phyloP scores from a whole-genome alignment of 1,140 invertebrate species.

The Augochlora pura region DNA sequence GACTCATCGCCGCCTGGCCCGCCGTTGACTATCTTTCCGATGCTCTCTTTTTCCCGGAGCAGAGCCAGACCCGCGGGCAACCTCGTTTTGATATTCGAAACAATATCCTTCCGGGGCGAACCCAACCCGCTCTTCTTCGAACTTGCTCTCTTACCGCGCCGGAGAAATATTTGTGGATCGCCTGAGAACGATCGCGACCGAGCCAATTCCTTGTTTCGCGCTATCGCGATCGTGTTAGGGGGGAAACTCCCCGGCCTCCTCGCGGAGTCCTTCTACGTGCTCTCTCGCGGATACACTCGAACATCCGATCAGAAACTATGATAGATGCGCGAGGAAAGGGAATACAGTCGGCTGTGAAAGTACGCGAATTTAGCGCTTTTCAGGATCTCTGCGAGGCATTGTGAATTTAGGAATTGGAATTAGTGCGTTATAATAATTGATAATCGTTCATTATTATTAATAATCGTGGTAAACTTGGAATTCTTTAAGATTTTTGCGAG shows the following conservation, averaged over 20 bases:
- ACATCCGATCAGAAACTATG: not conserved
- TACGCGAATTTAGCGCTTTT: not conserved
- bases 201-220: constrained; percentile 2
- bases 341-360: not conserved
- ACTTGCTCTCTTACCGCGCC: no score
- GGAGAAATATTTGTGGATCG: not conserved
- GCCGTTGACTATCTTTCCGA: constrained; percentile 54
- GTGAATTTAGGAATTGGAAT: no score
- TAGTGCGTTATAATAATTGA: no score
- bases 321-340: no score
- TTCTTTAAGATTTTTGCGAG: no score
- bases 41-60: not conserved
- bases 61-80: not conserved
- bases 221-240: constrained; percentile 8
- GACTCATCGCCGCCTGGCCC: constrained; percentile 65
- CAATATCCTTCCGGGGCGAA: not conserved
- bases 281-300: no score
- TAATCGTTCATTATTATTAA: no score
- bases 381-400: no score
- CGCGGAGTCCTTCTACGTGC: not conserved
- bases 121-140: no score
- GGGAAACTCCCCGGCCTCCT: not conserved
- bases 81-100: constrained; percentile 53
- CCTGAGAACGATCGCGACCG: not conserved
- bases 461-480: no score